A percentile compares a stretch with the other conserved stretches of the same genome.
These are phyloP conservation scores for Morpho deidamia DNA, from an alignment of 2,888 invertebrate species.

Conservation along the genomic window DNA sequence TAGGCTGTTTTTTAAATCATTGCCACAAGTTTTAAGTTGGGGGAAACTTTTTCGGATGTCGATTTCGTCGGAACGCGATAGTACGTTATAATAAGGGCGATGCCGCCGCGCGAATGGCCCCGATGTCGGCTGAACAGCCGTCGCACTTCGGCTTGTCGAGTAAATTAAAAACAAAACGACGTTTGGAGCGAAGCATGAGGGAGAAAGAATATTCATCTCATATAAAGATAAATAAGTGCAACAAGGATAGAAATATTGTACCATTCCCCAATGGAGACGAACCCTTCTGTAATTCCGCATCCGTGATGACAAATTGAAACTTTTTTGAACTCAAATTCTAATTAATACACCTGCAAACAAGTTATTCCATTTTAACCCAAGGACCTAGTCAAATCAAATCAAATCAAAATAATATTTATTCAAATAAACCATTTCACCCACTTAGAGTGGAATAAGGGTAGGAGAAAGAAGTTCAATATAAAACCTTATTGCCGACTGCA, in stretches of 20 bases:
- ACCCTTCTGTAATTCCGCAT: conserved; percentile 13
- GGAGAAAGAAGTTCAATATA: too few relatives aligned
- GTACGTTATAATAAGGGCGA: conserved; percentile 46
- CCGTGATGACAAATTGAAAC: conserved; percentile 16
- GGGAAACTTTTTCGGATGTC: conserved; percentile 64
- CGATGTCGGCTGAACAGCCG: conserved; percentile 14
- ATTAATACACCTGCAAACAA: conserved; percentile 14
- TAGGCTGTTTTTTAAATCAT: conserved; percentile 43
- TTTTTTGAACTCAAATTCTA: conserved; percentile 12
- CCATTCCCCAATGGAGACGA: conserved; percentile 40
- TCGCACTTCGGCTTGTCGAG: conserved; percentile 21
- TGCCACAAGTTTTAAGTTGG: conserved; percentile 58
- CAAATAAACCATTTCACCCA: too few relatives aligned
- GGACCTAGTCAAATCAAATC: too few relatives aligned
- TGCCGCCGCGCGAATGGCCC: conserved; percentile 57
- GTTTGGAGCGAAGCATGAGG: conserved; percentile 44
- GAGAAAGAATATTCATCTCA: conserved; percentile 20
- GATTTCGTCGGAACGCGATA: conserved; percentile 37
- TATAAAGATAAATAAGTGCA: conserved; percentile 26
- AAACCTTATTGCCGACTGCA: too few relatives aligned
- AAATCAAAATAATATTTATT: too few relatives aligned
- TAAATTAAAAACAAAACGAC: conserved; percentile 50
- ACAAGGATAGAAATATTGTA: conserved; percentile 36
- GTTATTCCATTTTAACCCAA: neutral
- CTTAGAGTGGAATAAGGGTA: too few relatives aligned